Conservation (phyloP, 2,797 vertebrate genomes). For the Otolemur crassicaudatus region DNA sequence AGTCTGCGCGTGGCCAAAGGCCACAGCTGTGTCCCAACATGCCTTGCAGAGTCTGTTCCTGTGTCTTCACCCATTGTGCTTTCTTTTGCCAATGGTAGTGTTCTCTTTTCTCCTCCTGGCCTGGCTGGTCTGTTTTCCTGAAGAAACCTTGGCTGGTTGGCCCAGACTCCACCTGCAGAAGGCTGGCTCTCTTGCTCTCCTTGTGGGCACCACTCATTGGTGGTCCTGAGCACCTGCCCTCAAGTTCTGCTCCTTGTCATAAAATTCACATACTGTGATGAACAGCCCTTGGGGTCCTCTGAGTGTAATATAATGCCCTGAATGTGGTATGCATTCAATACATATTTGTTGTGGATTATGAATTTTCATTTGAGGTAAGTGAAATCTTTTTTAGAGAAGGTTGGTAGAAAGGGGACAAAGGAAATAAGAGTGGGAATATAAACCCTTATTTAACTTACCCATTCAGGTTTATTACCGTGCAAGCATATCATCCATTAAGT, state of each 20-base stretch:
- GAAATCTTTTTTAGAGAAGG: not conserved
- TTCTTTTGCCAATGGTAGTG: not conserved
- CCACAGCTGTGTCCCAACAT: not conserved
- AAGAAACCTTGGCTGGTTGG: not conserved
- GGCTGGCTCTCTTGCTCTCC: not conserved
- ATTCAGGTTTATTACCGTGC: not conserved
- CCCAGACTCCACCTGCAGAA: not conserved
- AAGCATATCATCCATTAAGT: not conserved
- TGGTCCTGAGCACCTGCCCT: not conserved
- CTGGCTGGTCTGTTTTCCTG: not conserved
- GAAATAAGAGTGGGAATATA: not conserved
- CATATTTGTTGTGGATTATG: not conserved
- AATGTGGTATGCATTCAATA: not conserved
- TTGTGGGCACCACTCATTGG: not conserved
- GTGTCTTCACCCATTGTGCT: not conserved
- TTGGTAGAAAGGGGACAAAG: not conserved
- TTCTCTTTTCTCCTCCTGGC: not conserved
- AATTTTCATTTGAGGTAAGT: conserved; percentile 27
- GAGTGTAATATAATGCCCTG: not conserved
- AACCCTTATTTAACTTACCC: not conserved
- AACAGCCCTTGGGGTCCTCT: not conserved
- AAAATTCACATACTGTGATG: not conserved
- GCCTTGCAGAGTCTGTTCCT: not conserved
- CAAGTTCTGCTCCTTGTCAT: not conserved
- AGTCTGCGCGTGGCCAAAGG: not conserved